Evolutionary conservation across 35 echinoderm and acorn worm species (phyloP).

Genomic region (Lytechinus variegatus): DNA sequence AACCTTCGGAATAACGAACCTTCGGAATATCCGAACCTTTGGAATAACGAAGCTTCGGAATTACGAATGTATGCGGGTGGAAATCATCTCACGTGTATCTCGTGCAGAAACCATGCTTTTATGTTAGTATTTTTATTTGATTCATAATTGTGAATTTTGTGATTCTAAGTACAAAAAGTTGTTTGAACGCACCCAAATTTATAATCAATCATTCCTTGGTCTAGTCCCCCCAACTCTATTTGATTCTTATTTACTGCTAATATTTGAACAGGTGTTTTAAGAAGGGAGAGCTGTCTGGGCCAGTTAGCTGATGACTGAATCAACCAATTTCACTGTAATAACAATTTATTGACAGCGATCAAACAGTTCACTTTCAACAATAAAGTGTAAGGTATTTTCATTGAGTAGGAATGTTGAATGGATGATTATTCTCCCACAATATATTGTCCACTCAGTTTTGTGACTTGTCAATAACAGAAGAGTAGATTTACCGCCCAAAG

Average conservation of each 20-base stretch:
- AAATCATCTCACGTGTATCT: no score
- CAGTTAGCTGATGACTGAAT: background rate
- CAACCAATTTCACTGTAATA: background rate
- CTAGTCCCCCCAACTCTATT: background rate
- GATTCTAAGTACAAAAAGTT: no score
- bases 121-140: no score
- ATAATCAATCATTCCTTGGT: background rate
- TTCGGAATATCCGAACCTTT: no score
- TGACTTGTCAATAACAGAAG: background rate
- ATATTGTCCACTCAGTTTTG: background rate
- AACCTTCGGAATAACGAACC: no score
- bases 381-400: background rate
- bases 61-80: no score
- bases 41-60: no score
- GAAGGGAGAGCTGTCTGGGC: background rate
- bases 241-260: background rate
- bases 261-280: constrained; percentile 32
- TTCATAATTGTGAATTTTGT: no score
- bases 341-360: constrained; percentile 3
- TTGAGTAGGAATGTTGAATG: background rate
- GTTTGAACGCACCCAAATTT: background rate
- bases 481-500: background rate
- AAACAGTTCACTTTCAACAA: background rate
- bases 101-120: no score
- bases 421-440: background rate